Conservation (phyloP, 1,140 invertebrate genomes). For the Lineus longissimus region DNA sequence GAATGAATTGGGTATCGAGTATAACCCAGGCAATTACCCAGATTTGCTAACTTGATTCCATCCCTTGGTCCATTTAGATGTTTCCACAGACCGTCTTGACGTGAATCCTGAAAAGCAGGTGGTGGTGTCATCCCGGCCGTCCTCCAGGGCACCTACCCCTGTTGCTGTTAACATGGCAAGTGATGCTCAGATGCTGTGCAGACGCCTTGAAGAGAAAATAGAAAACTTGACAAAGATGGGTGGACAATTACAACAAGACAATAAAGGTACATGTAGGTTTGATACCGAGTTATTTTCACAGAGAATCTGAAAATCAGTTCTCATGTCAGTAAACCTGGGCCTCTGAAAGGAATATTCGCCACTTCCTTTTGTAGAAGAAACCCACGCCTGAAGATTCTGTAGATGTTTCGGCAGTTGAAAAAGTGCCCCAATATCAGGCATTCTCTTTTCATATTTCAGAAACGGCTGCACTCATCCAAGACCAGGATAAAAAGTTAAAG, state of each 20-base stretch:
- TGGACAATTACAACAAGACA: constrained; percentile 35
- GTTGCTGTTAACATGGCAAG: constrained; percentile 12
- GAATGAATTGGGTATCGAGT: too few relatives aligned
- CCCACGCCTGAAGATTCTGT: not conserved
- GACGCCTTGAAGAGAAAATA: constrained; percentile 36
- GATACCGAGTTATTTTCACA: too few relatives aligned
- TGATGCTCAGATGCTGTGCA: constrained; percentile 33
- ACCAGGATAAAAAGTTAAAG: constrained; percentile 30
- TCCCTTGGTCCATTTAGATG: too few relatives aligned
- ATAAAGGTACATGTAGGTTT: constrained; percentile 28
- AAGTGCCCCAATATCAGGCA: not conserved
- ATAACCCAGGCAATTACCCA: too few relatives aligned
- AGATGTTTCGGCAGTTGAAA: not conserved
- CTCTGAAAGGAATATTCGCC: not conserved
- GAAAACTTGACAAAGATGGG: constrained; percentile 36
- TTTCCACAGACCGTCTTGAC: too few relatives aligned
- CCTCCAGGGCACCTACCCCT: too few relatives aligned
- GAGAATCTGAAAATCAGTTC: too few relatives aligned
- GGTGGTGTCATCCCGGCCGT: too few relatives aligned
- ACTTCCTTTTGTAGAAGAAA: not conserved
- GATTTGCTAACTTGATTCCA: too few relatives aligned
- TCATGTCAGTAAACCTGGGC: too few relatives aligned
- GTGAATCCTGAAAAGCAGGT: too few relatives aligned
- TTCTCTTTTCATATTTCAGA: constrained; percentile 21
- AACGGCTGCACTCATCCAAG: constrained; percentile 32